A percentile compares a stretch with the other conserved stretches of the same genome.
Evolutionary conservation across 2,113 vertebrate genomes (phyloP).

Genomic region (Sterna hirundo): DNA sequence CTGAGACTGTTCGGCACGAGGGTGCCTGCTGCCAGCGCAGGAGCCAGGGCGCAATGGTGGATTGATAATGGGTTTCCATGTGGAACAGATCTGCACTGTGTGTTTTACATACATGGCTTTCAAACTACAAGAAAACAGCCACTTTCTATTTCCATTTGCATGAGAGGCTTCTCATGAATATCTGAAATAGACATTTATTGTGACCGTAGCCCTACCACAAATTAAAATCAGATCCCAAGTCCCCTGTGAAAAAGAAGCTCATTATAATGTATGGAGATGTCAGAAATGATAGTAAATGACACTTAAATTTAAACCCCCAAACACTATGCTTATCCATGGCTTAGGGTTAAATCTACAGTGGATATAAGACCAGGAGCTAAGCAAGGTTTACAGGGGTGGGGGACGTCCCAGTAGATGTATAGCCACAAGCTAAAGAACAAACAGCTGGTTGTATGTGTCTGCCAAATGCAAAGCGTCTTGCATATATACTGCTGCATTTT

Average conservation of each 20-base stretch:
- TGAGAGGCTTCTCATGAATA: conserved; percentile 45
- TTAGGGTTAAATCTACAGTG: conserved; percentile 45
- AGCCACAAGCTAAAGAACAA: conserved; percentile 54
- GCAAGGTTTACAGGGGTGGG: conserved; percentile 10
- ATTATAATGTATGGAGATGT: conserved; percentile 66
- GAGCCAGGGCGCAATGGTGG: not conserved
- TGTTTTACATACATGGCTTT: not conserved
- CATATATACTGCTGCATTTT: not conserved
- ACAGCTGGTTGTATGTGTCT: conserved; percentile 34
- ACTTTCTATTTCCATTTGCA: conserved; percentile 62
- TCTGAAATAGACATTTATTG: conserved; percentile 70
- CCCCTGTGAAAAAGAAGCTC: conserved; percentile 56
- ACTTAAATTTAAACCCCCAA: conserved; percentile 61
- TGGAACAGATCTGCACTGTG: not conserved
- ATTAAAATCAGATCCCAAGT: conserved; percentile 74
- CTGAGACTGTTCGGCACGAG: not conserved
- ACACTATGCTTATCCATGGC: conserved; percentile 32
- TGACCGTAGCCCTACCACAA: conserved; percentile 70
- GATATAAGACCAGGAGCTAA: conserved; percentile 67
- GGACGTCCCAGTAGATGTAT: not conserved
- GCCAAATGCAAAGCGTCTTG: conserved; percentile 23
- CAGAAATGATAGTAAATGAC: conserved; percentile 68
- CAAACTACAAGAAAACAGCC: conserved; percentile 19
- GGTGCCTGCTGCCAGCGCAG: not conserved
- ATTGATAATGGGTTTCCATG: not conserved